Percentiles rank a stretch among this genome's conserved stretches.
Conservation (phyloP, 2,113 vertebrate species). For the Emydocephalus ijimae region DNA sequence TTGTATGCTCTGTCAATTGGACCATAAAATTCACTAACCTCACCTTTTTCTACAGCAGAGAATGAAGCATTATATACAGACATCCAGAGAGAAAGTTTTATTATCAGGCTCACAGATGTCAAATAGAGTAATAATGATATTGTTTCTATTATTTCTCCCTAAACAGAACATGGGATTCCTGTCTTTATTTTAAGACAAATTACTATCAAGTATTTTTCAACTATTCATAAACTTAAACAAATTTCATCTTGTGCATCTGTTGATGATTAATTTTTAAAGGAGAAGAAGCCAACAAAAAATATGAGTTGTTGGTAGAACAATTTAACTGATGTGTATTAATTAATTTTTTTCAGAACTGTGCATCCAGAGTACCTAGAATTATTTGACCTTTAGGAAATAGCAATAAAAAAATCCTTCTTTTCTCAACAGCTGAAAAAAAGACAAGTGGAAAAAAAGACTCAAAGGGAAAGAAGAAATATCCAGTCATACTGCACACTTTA, state of each 20-base stretch:
- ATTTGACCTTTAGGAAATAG: not conserved
- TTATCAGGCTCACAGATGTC: not conserved
- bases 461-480: not conserved
- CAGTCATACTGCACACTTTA: not conserved
- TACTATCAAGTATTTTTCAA: not conserved
- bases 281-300: not conserved
- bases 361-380: not conserved
- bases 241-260: not conserved
- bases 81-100: not conserved
- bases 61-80: not conserved
- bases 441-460: not conserved
- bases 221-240: not conserved
- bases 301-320: fast-evolving
- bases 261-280: constrained; percentile 13
- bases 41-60: not conserved
- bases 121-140: not conserved
- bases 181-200: not conserved
- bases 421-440: not conserved
- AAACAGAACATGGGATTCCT: not conserved
- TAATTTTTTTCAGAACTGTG: not conserved
- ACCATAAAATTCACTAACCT: not conserved
- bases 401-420: constrained; percentile 2
- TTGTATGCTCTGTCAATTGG: not conserved
- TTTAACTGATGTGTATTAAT: not conserved
- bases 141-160: not conserved